phyloP scores from a whole-genome alignment of 2,113 vertebrate species.

The Zosterops japonicus region DNA sequence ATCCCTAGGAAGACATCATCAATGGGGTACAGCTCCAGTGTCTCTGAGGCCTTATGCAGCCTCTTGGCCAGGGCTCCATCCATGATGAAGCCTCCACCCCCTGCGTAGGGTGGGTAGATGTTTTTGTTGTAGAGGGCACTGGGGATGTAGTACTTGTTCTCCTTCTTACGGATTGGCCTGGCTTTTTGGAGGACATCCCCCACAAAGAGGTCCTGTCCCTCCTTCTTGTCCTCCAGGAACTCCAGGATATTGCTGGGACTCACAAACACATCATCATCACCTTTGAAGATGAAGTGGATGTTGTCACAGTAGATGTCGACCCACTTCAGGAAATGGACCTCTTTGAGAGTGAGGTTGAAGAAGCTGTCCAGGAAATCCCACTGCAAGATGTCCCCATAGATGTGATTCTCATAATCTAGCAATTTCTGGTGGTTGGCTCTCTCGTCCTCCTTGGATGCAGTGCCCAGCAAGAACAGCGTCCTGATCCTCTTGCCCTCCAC shows the following conservation, averaged over 20 bases:
- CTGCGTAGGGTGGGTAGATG: conserved; percentile 90
- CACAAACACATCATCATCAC: conserved; percentile 92
- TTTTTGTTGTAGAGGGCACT: conserved; percentile 82
- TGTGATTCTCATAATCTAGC: conserved; percentile 89
- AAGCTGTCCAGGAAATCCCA: conserved; percentile 97
- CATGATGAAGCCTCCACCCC: conserved; percentile 95
- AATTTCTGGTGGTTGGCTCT: conserved; percentile 91
- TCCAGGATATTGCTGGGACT: conserved; percentile 89
- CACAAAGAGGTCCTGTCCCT: conserved; percentile 81
- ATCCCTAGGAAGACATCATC: conserved; percentile 96
- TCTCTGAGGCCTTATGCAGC: conserved; percentile 80
- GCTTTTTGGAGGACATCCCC: conserved; percentile 90
- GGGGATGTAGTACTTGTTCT: conserved; percentile 96
- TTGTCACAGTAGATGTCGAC: conserved; percentile 85
- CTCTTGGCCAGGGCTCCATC: conserved; percentile 79
- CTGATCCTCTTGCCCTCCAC: conserved; percentile 79
- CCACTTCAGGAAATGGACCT: conserved; percentile 97
- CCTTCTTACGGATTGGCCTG: conserved; percentile 87
- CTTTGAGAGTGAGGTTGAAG: conserved; percentile 98
- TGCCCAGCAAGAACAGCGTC: conserved; percentile 88
- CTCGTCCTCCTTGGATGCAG: conserved; percentile 83
- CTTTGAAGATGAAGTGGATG: conserved; percentile 88
- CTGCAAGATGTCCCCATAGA: conserved; percentile 91
- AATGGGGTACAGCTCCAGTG: conserved; percentile 90
- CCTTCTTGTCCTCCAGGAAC: conserved; percentile 78